These are phyloP conservation scores for Nymphalis io DNA, from an alignment of 1,140 invertebrate species.

Conservation along the genomic window DNA sequence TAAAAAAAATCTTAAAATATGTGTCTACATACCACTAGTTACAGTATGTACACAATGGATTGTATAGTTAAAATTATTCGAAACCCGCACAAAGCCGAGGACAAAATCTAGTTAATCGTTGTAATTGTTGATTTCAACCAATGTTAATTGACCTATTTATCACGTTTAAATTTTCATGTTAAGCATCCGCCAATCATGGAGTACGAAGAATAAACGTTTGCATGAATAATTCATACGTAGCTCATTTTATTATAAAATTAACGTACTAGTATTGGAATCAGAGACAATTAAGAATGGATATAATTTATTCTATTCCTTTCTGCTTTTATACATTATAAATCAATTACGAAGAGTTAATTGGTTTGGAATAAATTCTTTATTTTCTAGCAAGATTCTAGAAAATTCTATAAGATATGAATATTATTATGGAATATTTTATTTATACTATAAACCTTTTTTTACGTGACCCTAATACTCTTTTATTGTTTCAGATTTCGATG, in stretches of 20 bases:
- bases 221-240: background rate
- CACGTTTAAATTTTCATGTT: background rate
- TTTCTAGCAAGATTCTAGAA: no score
- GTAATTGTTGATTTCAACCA: background rate
- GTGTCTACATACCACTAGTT: background rate
- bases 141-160: conserved; percentile 8
- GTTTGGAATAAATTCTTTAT: no score
- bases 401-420: no score
- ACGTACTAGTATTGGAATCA: background rate
- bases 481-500: conserved; percentile 73
- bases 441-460: no score
- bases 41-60: background rate
- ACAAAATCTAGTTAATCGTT: background rate
- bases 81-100: no score
- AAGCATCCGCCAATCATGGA: background rate
- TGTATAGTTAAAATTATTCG: background rate
- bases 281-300: background rate
- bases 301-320: background rate
- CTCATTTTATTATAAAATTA: conserved; percentile 5
- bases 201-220: background rate
- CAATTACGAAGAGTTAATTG: no score
- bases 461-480: background rate
- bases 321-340: no score
- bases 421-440: no score
- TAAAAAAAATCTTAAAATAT: background rate